Conservation (phyloP, 1,140 invertebrate species). For the Drosophila saltans region DNA sequence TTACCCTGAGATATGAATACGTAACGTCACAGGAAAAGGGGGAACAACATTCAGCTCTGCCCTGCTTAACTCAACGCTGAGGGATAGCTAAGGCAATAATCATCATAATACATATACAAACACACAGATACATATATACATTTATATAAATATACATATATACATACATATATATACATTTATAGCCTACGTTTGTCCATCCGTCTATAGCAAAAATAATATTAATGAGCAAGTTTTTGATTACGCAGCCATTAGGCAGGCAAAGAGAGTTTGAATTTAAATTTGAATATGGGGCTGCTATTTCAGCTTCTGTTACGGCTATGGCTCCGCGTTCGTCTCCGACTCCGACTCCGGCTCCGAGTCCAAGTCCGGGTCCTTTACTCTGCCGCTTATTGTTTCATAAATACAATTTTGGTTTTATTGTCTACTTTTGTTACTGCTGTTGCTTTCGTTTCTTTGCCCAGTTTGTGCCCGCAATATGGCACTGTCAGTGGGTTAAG, state of each 20-base stretch:
- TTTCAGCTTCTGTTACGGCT: conserved; percentile 3
- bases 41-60: conserved; percentile 11
- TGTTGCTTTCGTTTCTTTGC: background rate
- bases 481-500: conserved; percentile 11
- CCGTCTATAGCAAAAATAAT: conserved; percentile 37
- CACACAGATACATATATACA: conserved; percentile 29
- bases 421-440: conserved; percentile 22
- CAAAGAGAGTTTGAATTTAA: conserved; percentile 25
- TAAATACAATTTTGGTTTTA: conserved; percentile 23
- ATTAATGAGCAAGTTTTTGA: conserved; percentile 35
- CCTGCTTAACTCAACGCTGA: background rate
- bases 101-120: conserved; percentile 41
- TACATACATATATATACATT: conserved; percentile 38
- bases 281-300: background rate
- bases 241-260: conserved; percentile 28
- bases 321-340: background rate
- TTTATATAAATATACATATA: conserved; percentile 29
- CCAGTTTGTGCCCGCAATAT: conserved; percentile 1
- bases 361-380: background rate
- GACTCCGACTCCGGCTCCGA: background rate
- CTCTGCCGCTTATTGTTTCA: conserved; percentile 11
- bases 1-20: conserved; percentile 29
- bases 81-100: conserved; percentile 37
- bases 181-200: conserved; percentile 65
- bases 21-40: conserved; percentile 35